Conservation (phyloP, 1,140 invertebrate genomes). For the Colletes gigas region DNA sequence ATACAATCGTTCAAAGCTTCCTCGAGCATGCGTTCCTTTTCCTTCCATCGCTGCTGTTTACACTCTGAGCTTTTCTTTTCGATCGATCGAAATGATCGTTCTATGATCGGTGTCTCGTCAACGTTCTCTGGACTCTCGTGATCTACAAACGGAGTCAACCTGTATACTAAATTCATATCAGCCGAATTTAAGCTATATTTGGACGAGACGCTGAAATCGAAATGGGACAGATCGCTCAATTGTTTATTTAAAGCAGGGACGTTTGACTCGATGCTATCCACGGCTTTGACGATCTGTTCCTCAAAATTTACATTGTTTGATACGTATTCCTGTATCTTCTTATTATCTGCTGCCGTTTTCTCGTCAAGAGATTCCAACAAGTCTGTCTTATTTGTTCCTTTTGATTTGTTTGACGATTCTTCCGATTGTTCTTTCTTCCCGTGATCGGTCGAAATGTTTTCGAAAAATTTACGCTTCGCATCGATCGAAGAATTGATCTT, state of each 20-base stretch:
- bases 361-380: no score
- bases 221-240: conserved; percentile 55
- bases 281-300: conserved; percentile 58
- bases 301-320: not conserved
- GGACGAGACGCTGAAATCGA: conserved; percentile 51
- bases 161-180: conserved; percentile 75
- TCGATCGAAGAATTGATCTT: not conserved
- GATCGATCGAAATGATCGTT: not conserved
- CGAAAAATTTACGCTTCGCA: not conserved
- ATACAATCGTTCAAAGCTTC: not conserved
- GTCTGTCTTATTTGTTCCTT: not conserved
- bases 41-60: not conserved
- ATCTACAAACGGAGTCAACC: conserved; percentile 67
- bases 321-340: no score
- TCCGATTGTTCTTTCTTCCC: not conserved
- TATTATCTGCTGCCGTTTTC: no score
- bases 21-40: not conserved
- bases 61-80: not conserved
- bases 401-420: no score
- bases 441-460: not conserved
- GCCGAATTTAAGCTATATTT: conserved; percentile 73
- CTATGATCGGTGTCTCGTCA: not conserved
- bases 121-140: not conserved
- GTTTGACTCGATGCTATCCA: conserved; percentile 69
- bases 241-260: conserved; percentile 64